Evolutionary conservation across 2,888 invertebrate genomes (phyloP), one percentile per base, ranked within the genome.

Genomic region (Andrena camellia): DNA sequence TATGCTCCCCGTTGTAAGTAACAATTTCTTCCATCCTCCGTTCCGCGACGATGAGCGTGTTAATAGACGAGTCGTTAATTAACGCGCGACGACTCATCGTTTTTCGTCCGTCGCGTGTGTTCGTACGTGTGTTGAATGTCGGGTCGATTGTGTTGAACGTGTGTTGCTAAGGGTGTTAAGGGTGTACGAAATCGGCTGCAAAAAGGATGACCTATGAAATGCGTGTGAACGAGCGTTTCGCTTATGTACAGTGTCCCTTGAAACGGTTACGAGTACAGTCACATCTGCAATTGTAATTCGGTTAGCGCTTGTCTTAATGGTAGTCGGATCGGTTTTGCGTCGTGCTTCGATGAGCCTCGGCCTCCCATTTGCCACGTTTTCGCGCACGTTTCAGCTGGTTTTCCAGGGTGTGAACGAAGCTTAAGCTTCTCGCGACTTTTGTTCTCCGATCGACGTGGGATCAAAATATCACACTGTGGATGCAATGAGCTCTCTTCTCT

Each of bases 121-220:
- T 20, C 17, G 35, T 57, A 13, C 10, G 29, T 60, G 35, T 71
- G 48, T 64, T 20, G 57, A 23, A 17, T 42, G 42, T 42, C 42
- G 42, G 42, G 42, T 42, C 13, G 59, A n/a, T 29, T 5, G 64
- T 29, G 50, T 67, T 50, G 31, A 13, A 20, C 17, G 23, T 23
- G 13, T 62, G 54, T 70, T 57, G 23, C 57, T 57, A 57, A 13
- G 10, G 63, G 66, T 50, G 20, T 50, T 70, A 57, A 80, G 35
- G 54, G 71, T 79, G 69, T 85, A 85, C 82, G 78, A 87, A 86
- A 81, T 88, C 42, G 86, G 71, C 78, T 88, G 87, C 85, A 87
- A 88, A 88, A 88, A 75, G 74, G 86, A 81, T 81, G 89, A 85
- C 33, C 77, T 85, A 88, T 87, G 87, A 88, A 81, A 88, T 68